phyloP scores from a whole-genome alignment of 2,888 invertebrate species.

The Ophraella communa region DNA sequence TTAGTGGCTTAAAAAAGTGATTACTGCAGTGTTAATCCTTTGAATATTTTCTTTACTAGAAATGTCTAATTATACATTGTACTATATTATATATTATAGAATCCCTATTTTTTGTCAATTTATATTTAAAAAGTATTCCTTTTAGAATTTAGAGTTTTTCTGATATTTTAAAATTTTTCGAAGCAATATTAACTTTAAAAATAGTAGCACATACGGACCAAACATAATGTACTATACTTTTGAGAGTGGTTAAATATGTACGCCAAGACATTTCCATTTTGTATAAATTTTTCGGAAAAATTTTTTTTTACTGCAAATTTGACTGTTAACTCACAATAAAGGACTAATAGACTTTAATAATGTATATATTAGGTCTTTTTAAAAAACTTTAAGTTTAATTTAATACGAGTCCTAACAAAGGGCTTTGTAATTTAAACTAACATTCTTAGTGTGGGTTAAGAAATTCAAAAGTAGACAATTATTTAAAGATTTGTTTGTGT shows the following conservation, averaged over 20 bases:
- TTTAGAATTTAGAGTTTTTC: constrained; percentile 41
- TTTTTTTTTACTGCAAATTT: too few relatives aligned
- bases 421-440: too few relatives aligned
- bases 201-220: constrained; percentile 51
- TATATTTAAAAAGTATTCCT: constrained; percentile 42
- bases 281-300: background rate
- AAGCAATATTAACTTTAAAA: constrained; percentile 46
- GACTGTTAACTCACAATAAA: too few relatives aligned
- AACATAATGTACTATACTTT: constrained; percentile 29
- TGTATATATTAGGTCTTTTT: too few relatives aligned
- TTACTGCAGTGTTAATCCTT: constrained; percentile 39
- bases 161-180: constrained; percentile 41
- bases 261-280: background rate
- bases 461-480: background rate
- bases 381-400: too few relatives aligned
- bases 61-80: constrained; percentile 48
- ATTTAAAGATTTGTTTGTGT: background rate
- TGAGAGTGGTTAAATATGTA: background rate
- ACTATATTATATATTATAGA: constrained; percentile 45
- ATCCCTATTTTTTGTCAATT: constrained; percentile 52
- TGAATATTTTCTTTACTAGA: constrained; percentile 40
- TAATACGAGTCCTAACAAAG: too few relatives aligned
- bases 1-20: constrained; percentile 51
- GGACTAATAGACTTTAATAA: too few relatives aligned
- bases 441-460: background rate